A percentile compares a stretch with the other conserved stretches of the same genome.
Evolutionary conservation across 2,888 invertebrate species (phyloP).

Genomic region (Parasteatoda lunata): DNA sequence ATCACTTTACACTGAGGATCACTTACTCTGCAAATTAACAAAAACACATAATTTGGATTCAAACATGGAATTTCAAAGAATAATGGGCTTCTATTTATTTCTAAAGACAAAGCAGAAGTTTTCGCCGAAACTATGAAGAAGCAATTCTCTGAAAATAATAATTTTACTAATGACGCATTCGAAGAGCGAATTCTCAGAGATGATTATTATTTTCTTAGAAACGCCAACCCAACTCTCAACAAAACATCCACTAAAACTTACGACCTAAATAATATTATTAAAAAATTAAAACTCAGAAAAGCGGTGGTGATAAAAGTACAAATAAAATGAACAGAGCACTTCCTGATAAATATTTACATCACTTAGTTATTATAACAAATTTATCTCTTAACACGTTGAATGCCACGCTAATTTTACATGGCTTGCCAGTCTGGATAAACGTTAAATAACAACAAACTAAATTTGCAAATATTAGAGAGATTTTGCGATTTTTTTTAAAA

Average conservation of each 20-base stretch:
- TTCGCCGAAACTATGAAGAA: not conserved
- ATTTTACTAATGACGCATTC: not conserved
- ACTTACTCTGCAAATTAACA: too few relatives aligned
- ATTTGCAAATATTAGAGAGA: too few relatives aligned
- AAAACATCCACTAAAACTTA: not conserved
- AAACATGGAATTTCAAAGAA: not conserved
- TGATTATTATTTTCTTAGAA: not conserved
- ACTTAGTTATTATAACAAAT: not conserved
- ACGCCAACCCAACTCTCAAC: not conserved
- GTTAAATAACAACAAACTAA: too few relatives aligned
- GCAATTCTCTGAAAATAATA: not conserved
- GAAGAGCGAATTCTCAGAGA: not conserved
- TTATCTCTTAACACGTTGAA: too few relatives aligned
- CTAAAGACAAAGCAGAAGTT: not conserved
- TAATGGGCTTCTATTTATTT: not conserved
- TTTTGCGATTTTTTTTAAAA: too few relatives aligned
- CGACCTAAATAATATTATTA: not conserved
- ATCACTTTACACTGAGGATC: too few relatives aligned
- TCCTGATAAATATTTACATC: not conserved
- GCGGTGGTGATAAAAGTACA: not conserved
- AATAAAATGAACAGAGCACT: not conserved
- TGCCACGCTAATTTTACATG: too few relatives aligned
- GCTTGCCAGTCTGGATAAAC: too few relatives aligned
- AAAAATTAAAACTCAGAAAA: not conserved
- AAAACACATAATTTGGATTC: too few relatives aligned